Base-by-base conservation (phyloP, 2,113 vertebrate species). In the Hydropotes inermis region DNA sequence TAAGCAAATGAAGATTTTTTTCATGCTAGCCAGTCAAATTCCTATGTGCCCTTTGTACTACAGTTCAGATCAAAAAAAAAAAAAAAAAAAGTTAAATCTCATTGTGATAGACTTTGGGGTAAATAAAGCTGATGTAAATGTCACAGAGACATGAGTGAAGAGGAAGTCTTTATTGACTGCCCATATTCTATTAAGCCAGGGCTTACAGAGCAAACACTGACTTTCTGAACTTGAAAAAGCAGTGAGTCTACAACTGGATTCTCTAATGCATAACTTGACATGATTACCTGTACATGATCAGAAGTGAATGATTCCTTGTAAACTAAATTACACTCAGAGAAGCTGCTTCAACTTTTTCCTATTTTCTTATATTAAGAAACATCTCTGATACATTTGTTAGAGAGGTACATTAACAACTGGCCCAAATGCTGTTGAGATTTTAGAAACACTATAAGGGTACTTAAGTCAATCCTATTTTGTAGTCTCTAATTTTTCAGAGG, bases 191-290 rank as follows among this genome's bases (percentile, higher is more conserved):
- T 95, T 94, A 91, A 52, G 33, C 28, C 27, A 64, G 54, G 8
- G 28, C 11, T 87, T 45, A 54, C 7, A 45, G 27, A 95, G 23
- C 4, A 87, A 96, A 96, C 6, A 64, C 14, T 84, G 82, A 74
- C 55, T 83, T 93, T 45, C n/a, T 90, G 60, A 67, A 54, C 74
- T 86, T 89, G 47, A 93, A 95, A 96, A 85, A 90, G 23, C 3
- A 87, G 39, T 91, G 60, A 54, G 43, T 33, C 4, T 50, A 52
- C 5, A 81, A 55, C 13, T n/a, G 16, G 4, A 67, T 94, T 58
- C 33, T 54, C 33, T 39, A 92, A 16, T 33, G 39, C 10, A 54
- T 43, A 95, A 33, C 30, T 64, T 50, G 36, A 95, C 60, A 36
- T 43, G 60, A 67, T 60, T 76, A 33, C 45, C 39, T 85, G 1